Evolutionary conservation across 1,140 invertebrate species (phyloP).

Genomic region (Ostrea denselamellosa): DNA sequence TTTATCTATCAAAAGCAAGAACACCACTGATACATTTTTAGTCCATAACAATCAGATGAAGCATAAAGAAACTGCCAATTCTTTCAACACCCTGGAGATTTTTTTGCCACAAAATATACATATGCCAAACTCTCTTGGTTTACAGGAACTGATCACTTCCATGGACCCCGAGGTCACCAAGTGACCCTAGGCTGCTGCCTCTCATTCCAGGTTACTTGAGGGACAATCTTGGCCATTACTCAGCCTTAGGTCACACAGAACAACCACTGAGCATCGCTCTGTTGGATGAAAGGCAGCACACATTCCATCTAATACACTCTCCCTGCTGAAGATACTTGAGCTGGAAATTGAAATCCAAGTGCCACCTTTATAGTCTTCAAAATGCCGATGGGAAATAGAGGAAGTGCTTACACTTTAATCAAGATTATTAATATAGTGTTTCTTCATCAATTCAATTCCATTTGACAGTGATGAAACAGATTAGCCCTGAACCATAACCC

Average conservation of each 20-base stretch:
- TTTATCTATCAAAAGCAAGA: slow-evolving; percentile 20
- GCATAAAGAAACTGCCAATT: slow-evolving; percentile 26
- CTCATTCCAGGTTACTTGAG: background rate
- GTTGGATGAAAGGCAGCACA: background rate
- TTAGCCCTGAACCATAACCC: background rate
- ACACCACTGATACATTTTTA: slow-evolving; percentile 15
- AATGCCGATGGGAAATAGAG: background rate
- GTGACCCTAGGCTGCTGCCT: background rate
- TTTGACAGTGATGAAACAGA: slow-evolving; percentile 14
- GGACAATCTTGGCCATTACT: slow-evolving; percentile 27
- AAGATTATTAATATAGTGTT: background rate
- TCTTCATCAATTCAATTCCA: background rate
- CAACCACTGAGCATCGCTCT: background rate
- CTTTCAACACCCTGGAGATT: background rate
- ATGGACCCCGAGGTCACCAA: background rate
- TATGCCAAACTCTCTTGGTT: slow-evolving; percentile 20
- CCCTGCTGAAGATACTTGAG: background rate
- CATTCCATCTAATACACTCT: background rate
- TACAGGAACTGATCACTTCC: background rate
- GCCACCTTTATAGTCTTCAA: background rate
- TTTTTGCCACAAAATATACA: slow-evolving; percentile 11
- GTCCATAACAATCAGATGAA: slow-evolving; percentile 18
- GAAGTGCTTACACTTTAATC: slow-evolving; percentile 7
- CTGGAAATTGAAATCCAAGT: slow-evolving; percentile 1
- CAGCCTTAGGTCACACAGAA: slow-evolving; percentile 24